Evolutionary conservation across 2,888 invertebrate genomes (phyloP), one percentile per base, ranked within the genome.

Genomic region (Gortyna flavago): DNA sequence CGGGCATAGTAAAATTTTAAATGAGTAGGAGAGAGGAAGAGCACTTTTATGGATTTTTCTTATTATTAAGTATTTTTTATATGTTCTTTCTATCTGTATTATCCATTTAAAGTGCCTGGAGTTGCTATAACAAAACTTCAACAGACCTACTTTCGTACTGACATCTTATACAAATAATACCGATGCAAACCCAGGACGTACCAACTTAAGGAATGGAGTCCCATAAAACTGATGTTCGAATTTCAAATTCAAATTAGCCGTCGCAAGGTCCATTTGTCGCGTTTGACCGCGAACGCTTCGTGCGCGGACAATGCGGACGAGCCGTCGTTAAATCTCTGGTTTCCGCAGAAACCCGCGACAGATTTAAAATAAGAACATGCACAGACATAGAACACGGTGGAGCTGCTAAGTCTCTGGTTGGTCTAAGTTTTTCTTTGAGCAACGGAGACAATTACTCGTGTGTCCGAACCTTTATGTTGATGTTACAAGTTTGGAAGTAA

Each of bases 251-350:
- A 96, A 96, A 96, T 96, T 91, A 94, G 93, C 92, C 93, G 93
- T 93, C 91, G 90, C 93, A 90, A 91, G 91, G 91, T 91, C 92
- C 92, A 92, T 92, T 93, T 89, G 91, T 88, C 90, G 90, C 91
- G 90, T 91, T 90, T 90, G 89, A 91, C 90, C 87, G 89, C 89
- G 90, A 91, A 90, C 90, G 92, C 93, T 94, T 91, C 96, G 96
- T 96, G 95, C 91, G 90, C 92, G 95, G 95, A 95, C 96, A 96
- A 96, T 96, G 90, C 94, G 91, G 96, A 96, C 95, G 95, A 94
- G 93, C 90, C 93, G 93, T 96, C 95, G 95, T 96, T 95, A 96
- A 96, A 93, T 95, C 93, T 93, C 92, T 90, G 92, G 93, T 95
- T 95, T 96, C 95, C 95, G 95, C 91, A 94, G 95, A 95, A 96